Conservation (phyloP, 2,113 vertebrate genomes). For the Panurus biarmicus region DNA sequence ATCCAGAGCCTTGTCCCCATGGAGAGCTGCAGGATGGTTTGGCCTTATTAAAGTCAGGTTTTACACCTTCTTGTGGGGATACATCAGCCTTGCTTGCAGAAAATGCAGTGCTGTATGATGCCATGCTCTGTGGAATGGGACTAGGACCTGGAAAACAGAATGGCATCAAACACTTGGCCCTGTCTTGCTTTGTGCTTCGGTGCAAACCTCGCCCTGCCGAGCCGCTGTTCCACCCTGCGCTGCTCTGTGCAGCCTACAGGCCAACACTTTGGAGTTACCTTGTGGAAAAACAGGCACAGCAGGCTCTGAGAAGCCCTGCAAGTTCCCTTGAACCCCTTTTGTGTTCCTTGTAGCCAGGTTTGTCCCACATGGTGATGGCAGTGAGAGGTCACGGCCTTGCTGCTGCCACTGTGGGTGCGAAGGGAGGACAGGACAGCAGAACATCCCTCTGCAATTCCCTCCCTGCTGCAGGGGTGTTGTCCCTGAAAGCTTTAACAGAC, state of each 20-base stretch:
- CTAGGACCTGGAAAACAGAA: not conserved
- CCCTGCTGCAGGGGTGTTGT: rapidly evolving
- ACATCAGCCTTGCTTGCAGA: not conserved
- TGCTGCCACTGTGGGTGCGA: not conserved
- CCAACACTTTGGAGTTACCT: not conserved
- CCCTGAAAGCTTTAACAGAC: not conserved
- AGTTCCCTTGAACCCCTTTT: rapidly evolving
- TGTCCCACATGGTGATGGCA: rapidly evolving
- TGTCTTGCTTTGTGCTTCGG: rapidly evolving
- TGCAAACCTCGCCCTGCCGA: not conserved
- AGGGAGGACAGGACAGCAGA: not conserved
- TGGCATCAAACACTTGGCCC: not conserved
- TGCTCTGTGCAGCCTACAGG: not conserved
- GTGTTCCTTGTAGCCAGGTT: rapidly evolving
- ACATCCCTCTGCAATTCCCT: not conserved
- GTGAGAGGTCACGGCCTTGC: rapidly evolving
- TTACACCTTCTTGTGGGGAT: not conserved
- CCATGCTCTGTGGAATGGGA: not conserved
- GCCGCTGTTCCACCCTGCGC: not conserved
- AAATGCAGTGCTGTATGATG: not conserved
- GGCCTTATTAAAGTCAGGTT: not conserved
- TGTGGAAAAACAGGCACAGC: not conserved
- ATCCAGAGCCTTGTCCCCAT: rapidly evolving
- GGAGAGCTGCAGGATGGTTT: rapidly evolving
- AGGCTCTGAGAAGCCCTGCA: not conserved